Percentiles rank a stretch among this genome's conserved stretches.
phyloP scores from a whole-genome alignment of 1,140 invertebrate species.

The Musca vetustissima region DNA sequence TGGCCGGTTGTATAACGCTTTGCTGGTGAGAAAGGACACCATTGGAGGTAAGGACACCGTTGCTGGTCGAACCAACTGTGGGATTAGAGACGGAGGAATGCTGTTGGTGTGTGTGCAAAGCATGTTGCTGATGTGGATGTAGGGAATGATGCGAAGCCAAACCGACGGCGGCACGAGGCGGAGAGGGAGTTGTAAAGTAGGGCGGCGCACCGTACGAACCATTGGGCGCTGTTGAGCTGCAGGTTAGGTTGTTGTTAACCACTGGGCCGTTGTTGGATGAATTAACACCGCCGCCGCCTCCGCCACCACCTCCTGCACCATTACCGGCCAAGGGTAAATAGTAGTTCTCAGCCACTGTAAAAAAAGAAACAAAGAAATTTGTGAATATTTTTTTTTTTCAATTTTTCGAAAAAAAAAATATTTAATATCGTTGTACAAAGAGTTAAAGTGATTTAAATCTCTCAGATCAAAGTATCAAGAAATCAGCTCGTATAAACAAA shows the following conservation, averaged over 20 bases:
- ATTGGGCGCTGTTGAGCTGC: constrained; percentile 26
- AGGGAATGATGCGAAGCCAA: constrained; percentile 49
- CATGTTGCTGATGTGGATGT: constrained; percentile 43
- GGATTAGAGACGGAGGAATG: constrained; percentile 37
- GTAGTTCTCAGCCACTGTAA: constrained; percentile 51
- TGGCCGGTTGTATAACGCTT: constrained; percentile 75
- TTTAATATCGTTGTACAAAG: background rate
- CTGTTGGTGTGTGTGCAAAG: constrained; percentile 32
- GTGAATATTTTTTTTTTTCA: no score
- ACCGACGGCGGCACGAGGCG: constrained; percentile 38
- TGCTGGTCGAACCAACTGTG: constrained; percentile 31
- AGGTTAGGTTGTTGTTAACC: constrained; percentile 31
- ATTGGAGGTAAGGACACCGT: constrained; percentile 59
- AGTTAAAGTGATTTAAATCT: no score
- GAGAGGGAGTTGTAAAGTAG: constrained; percentile 53
- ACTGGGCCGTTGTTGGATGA: constrained; percentile 6
- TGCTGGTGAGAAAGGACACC: constrained; percentile 59
- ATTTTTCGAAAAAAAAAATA: constrained; percentile 7
- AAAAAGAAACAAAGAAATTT: background rate
- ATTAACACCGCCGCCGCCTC: constrained; percentile 27
- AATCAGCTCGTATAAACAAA: no score
- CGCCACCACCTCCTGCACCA: constrained; percentile 31
- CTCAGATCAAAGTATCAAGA: no score
- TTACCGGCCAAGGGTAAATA: constrained; percentile 34
- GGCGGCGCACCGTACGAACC: constrained; percentile 45